These are phyloP conservation scores for Sycophila texana DNA, from an alignment of 2,888 invertebrate species.

Conservation along the genomic window DNA sequence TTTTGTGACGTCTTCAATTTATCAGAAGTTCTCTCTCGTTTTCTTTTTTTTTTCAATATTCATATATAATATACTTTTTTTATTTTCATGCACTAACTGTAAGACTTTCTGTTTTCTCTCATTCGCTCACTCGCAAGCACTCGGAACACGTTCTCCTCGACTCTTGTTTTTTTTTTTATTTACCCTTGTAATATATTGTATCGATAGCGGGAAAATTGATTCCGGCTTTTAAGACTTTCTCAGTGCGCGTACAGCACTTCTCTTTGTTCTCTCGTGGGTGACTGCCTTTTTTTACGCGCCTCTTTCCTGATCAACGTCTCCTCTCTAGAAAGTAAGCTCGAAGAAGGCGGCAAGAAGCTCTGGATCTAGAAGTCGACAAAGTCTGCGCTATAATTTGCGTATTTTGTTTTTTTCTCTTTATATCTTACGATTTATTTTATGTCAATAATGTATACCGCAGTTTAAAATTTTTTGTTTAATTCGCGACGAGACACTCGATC, in stretches of 20 bases:
- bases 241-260: slow-evolving; percentile 6
- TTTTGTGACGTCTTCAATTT: slow-evolving; percentile 41
- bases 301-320: slow-evolving; percentile 29
- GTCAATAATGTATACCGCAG: too few relatives aligned
- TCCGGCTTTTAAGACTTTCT: slow-evolving; percentile 25
- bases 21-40: slow-evolving; percentile 54
- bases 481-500: slow-evolving; percentile 52
- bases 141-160: slow-evolving; percentile 15
- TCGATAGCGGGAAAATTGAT: slow-evolving; percentile 18
- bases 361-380: slow-evolving; percentile 40
- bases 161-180: slow-evolving; percentile 5
- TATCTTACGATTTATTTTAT: not conserved
- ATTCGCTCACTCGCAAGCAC: slow-evolving; percentile 47
- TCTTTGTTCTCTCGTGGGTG: slow-evolving; percentile 30
- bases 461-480: slow-evolving; percentile 1
- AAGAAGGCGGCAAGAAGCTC: slow-evolving; percentile 53
- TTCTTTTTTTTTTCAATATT: slow-evolving; percentile 21
- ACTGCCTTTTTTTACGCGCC: not conserved
- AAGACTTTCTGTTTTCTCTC: slow-evolving; percentile 44
- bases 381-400: slow-evolving; percentile 9
- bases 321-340: slow-evolving; percentile 41
- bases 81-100: slow-evolving; percentile 24
- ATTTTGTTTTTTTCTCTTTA: slow-evolving; percentile 4
- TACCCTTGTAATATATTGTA: slow-evolving; percentile 26
- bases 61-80: slow-evolving; percentile 38